Base-by-base conservation (phyloP, 2,888 invertebrate genomes). In the Cyaniris semiargus region DNA sequence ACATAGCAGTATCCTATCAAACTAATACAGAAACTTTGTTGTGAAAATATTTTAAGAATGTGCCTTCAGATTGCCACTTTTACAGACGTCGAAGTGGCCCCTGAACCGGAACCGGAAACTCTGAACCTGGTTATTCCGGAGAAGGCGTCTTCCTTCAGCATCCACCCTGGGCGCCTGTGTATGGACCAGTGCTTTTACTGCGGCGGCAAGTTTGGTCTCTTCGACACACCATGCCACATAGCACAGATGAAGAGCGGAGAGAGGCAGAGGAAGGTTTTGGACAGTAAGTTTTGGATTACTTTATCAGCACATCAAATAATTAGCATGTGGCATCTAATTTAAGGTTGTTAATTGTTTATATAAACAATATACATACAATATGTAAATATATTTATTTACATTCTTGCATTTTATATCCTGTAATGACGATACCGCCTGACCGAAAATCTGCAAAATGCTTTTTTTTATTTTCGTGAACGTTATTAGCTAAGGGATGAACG, bases 131-230 rank as follows among this genome's bases (percentile, higher is more conserved):
- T 97, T 78, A 97, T 98, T 82, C 97, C 97, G 1, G 97, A 98
- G 90, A 97, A 97, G 89, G 97, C 97, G 0, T 97, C 97, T 10
- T 97, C 97, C 0, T 97, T 97, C 89, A 97, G 97, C 84, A 97
- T 97, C 83, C 97, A 97, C 90, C 97, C 97, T 0, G 97, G 96
- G 0, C 91, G 97, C 13, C 89, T 97, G 76, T 98, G 97, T 86
- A 96, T 96, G 87, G 97, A 97, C 89, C 97, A 97, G 83, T 98
- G 98, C 86, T 96, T 96, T 85, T 97, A 97, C 87, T 98, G 98
- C 85, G 97, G 97, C 78, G 97, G 97, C 13, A 97, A 97, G 89
- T 98, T 98, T 83, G 97, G 97, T 0, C 95, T 97, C 0, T 96
- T 97, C 81, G 97, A 98, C 85, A 97, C 97, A 0, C 97, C 97